Conservation (phyloP, 2,888 invertebrate genomes). For the Euclidia mi region DNA sequence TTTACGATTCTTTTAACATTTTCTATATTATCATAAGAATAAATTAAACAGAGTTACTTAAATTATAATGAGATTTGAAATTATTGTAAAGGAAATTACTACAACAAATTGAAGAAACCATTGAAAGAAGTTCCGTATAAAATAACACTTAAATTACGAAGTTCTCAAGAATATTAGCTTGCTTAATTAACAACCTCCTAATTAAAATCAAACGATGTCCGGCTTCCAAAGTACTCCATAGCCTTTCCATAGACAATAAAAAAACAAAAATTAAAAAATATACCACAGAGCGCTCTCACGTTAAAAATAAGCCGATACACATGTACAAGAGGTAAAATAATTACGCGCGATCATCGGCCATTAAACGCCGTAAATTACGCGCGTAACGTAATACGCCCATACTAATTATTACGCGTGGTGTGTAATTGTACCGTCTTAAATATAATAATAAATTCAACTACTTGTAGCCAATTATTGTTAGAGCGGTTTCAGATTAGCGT, state of each 20-base stretch:
- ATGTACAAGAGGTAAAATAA: constrained; percentile 71
- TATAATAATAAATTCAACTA: constrained; percentile 64
- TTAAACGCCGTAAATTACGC: constrained; percentile 75
- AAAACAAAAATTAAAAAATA: constrained; percentile 13
- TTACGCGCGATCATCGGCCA: constrained; percentile 74
- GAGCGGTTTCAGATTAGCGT: too few relatives aligned
- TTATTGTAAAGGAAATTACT: neutral
- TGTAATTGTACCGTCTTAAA: constrained; percentile 66
- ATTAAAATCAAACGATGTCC: constrained; percentile 39
- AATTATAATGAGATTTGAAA: too few relatives aligned
- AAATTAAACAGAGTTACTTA: too few relatives aligned
- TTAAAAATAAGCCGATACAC: constrained; percentile 59
- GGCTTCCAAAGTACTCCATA: constrained; percentile 29
- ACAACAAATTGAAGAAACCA: neutral
- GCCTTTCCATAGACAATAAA: constrained; percentile 21
- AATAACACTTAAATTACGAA: constrained; percentile 6
- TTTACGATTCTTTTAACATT: too few relatives aligned
- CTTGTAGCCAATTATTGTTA: constrained; percentile 64
- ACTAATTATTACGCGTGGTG: constrained; percentile 66
- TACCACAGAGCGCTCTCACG: constrained; percentile 40
- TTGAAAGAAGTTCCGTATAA: constrained; percentile 7
- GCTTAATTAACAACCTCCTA: constrained; percentile 38
- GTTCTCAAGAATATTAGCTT: constrained; percentile 43
- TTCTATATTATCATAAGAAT: too few relatives aligned
- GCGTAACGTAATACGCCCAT: constrained; percentile 70